These are phyloP conservation scores for Lagopus muta DNA, from an alignment of 2,113 vertebrate genomes.

Conservation along the genomic window DNA sequence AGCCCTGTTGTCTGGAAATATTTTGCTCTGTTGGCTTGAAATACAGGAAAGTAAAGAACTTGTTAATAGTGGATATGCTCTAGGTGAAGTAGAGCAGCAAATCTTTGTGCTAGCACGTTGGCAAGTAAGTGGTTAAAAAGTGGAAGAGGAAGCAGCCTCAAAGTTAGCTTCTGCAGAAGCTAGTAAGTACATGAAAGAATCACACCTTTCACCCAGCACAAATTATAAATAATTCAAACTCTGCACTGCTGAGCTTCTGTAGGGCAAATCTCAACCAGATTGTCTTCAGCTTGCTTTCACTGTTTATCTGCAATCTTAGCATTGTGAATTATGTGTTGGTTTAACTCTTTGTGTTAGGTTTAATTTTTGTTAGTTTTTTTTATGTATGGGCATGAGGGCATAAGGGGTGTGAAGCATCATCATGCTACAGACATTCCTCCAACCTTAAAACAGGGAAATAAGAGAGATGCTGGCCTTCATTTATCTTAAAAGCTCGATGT, in stretches of 20 bases:
- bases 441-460: not conserved
- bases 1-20: not conserved
- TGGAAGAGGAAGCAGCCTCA: not conserved
- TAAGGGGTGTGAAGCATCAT: not conserved
- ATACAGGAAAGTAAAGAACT: not conserved
- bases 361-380: not conserved
- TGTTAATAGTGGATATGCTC: not conserved
- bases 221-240: not conserved
- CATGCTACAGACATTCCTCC: not conserved
- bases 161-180: not conserved
- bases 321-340: not conserved
- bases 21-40: not conserved
- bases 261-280: not conserved
- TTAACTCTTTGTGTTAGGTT: not conserved
- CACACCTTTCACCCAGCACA: not conserved
- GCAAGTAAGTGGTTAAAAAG: not conserved
- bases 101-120: not conserved
- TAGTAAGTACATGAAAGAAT: not conserved
- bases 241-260: not conserved
- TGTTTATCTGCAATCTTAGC: not conserved
- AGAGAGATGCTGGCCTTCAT: not conserved
- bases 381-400: not conserved
- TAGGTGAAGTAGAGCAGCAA: slow-evolving; percentile 20
- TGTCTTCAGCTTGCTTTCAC: not conserved
- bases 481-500: not conserved